A percentile compares a stretch with the other conserved stretches of the same genome.
Conservation (phyloP, 2,888 invertebrate genomes). For the Drosophila histrio region DNA sequence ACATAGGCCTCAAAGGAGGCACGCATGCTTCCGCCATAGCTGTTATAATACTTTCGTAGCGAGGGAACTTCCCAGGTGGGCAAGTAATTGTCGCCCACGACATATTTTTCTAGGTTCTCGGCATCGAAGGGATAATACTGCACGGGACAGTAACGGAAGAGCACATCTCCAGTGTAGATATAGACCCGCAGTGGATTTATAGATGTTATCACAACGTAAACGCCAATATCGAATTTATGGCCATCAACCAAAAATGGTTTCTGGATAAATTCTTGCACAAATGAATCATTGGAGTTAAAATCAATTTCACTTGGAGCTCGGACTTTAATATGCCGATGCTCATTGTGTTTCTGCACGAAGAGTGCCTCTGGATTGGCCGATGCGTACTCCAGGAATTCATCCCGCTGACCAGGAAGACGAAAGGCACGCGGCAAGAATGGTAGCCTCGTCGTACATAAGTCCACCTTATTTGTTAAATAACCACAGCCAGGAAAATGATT, state of each 20-base stretch:
- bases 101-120: constrained; percentile 92
- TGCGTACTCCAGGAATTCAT: constrained; percentile 89
- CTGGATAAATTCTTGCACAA: constrained; percentile 95
- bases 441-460: constrained; percentile 91
- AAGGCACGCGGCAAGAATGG: constrained; percentile 95
- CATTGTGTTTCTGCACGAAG: constrained; percentile 96
- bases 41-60: constrained; percentile 88
- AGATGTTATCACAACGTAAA: constrained; percentile 96
- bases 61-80: constrained; percentile 97
- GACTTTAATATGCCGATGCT: constrained; percentile 94
- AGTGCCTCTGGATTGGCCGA: constrained; percentile 87
- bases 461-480: constrained; percentile 95
- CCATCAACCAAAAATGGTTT: constrained; percentile 96
- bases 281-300: constrained; percentile 88
- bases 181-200: constrained; percentile 95
- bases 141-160: constrained; percentile 95
- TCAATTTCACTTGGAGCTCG: constrained; percentile 89
- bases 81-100: constrained; percentile 96
- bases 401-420: constrained; percentile 91
- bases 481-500: constrained; percentile 98
- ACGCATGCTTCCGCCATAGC: constrained; percentile 92
- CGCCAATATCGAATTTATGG: constrained; percentile 98
- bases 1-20: constrained; percentile 93
- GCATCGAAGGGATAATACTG: constrained; percentile 96
- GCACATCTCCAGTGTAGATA: constrained; percentile 93